Evolutionary conservation across 2,888 invertebrate genomes (phyloP).

Genomic region (Margaritifera margaritifera): DNA sequence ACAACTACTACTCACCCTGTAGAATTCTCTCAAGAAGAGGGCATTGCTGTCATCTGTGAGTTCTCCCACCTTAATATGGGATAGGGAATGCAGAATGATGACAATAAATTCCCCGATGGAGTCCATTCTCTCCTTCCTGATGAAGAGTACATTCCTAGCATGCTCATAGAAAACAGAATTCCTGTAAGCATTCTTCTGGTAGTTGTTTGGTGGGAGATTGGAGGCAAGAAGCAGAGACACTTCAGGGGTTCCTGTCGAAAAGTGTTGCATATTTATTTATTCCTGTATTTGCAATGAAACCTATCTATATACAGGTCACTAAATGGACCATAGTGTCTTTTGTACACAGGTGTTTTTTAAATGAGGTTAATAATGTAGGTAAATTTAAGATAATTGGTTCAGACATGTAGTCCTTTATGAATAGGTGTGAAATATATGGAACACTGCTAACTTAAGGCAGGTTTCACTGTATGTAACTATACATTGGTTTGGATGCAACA

Average conservation of each 20-base stretch:
- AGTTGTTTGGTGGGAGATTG: constrained; percentile 67
- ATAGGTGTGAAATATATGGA: too few species aligned
- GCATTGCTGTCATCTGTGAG: constrained; percentile 66
- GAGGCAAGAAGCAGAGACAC: constrained; percentile 68
- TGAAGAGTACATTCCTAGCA: constrained; percentile 62
- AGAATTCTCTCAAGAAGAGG: constrained; percentile 66
- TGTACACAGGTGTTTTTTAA: too few species aligned
- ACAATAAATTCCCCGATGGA: constrained; percentile 70
- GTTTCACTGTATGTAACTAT: too few species aligned
- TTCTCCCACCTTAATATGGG: constrained; percentile 67
- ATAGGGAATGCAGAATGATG: constrained; percentile 68
- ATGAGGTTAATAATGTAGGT: too few species aligned
- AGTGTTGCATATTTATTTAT: neutral
- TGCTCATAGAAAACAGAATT: constrained; percentile 68
- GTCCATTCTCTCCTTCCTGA: constrained; percentile 66
- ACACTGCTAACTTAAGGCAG: too few species aligned
- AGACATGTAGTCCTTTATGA: too few species aligned
- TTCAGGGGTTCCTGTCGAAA: constrained; percentile 50
- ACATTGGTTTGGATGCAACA: too few species aligned
- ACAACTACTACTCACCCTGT: constrained; percentile 53
- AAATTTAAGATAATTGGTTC: too few species aligned
- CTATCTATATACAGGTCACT: too few species aligned
- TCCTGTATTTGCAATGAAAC: too few species aligned
- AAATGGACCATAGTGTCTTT: too few species aligned
- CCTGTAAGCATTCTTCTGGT: constrained; percentile 63